Conservation (phyloP, 2,888 invertebrate species). For the Eulithis testata region DNA sequence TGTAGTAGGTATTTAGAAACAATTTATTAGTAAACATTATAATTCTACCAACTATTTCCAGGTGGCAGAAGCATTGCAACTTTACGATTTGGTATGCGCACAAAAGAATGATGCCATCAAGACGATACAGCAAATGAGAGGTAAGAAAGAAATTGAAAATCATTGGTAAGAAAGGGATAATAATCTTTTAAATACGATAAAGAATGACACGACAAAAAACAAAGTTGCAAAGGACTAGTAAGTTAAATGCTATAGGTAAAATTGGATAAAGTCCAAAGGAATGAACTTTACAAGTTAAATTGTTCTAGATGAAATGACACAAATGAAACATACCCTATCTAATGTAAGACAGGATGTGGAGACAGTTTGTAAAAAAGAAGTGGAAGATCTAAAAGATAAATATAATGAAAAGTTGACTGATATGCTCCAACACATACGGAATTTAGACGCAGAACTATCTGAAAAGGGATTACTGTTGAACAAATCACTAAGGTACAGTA, state of each 20-base stretch:
- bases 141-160: conserved; percentile 44
- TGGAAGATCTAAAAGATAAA: conserved; percentile 81
- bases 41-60: conserved; percentile 36
- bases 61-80: conserved; percentile 78
- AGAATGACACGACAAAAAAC: not conserved
- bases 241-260: too few relatives aligned
- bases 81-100: conserved; percentile 68
- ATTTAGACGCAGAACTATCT: conserved; percentile 82
- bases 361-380: conserved; percentile 83
- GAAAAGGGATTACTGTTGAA: conserved; percentile 83
- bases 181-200: not conserved
- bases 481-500: conserved; percentile 68
- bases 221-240: too few relatives aligned
- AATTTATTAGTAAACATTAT: not conserved
- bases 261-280: too few relatives aligned
- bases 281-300: not conserved
- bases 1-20: not conserved
- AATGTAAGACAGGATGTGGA: conserved; percentile 84
- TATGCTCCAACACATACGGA: conserved; percentile 83
- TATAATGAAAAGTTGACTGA: conserved; percentile 85
- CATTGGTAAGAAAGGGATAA: too few relatives aligned
- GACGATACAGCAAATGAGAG: conserved; percentile 61
- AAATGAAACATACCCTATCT: conserved; percentile 79
- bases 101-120: conserved; percentile 70
- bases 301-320: conserved; percentile 80